Percentiles rank a stretch among this genome's conserved stretches.
Evolutionary conservation across 1,140 invertebrate genomes (phyloP).

Genomic region (Drosophila novamexicana): DNA sequence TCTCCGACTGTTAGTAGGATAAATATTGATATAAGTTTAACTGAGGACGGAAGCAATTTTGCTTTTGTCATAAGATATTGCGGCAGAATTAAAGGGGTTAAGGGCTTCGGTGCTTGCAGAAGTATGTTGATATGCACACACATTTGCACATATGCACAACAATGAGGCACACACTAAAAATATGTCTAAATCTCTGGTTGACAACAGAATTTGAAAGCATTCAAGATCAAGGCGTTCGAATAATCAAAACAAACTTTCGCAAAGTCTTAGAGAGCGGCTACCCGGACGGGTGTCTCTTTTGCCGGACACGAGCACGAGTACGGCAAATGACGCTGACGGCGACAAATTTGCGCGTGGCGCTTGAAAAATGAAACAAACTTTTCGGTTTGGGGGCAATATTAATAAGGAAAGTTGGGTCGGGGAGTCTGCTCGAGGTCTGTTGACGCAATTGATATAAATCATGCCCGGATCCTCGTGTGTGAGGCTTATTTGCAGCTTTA

Average conservation of each 20-base stretch:
- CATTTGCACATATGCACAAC: constrained; percentile 30
- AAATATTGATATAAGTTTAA: constrained; percentile 20
- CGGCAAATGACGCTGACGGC: constrained; percentile 28
- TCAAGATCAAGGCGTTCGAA: constrained; percentile 73
- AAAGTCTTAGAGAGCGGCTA: constrained; percentile 29
- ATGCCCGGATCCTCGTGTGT: constrained; percentile 25
- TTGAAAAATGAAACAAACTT: constrained; percentile 23
- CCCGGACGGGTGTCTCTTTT: constrained; percentile 5
- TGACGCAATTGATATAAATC: constrained; percentile 58
- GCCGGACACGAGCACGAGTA: constrained; percentile 12
- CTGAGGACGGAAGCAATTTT: not conserved
- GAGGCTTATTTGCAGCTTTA: constrained; percentile 23
- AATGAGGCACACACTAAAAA: constrained; percentile 56
- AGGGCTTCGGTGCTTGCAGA: not conserved
- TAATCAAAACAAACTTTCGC: constrained; percentile 66
- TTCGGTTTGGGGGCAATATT: constrained; percentile 17
- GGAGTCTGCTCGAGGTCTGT: constrained; percentile 7
- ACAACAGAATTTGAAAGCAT: constrained; percentile 67
- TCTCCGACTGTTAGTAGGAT: constrained; percentile 1
- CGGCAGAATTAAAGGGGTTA: not conserved
- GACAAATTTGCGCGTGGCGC: constrained; percentile 59
- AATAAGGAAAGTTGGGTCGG: constrained; percentile 19
- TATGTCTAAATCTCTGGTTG: constrained; percentile 63
- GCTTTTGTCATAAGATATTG: constrained; percentile 1
- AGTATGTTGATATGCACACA: constrained; percentile 1